A percentile compares a stretch with the other conserved stretches of the same genome.
These are phyloP conservation scores for Apamea sordens DNA, from an alignment of 2,888 invertebrate species.

Conservation along the genomic window DNA sequence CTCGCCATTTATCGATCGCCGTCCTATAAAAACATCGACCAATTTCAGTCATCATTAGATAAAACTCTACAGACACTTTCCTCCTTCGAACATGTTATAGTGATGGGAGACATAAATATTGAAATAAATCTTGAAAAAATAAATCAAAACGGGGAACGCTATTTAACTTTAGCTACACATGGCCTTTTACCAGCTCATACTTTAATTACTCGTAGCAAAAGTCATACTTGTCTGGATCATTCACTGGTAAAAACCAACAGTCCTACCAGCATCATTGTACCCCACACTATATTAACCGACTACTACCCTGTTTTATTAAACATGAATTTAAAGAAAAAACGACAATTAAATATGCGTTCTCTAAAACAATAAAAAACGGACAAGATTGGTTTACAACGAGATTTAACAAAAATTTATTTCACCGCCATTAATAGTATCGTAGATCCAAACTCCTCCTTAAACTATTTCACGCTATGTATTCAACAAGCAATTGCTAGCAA, in stretches of 20 bases:
- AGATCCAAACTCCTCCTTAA: no score
- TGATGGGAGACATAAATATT: not conserved
- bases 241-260: not conserved
- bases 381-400: no score
- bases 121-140: not conserved
- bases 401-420: no score
- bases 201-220: not conserved
- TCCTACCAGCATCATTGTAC: not conserved
- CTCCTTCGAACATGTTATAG: not conserved
- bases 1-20: not conserved
- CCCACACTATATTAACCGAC: not conserved
- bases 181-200: not conserved
- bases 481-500: no score
- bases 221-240: not conserved
- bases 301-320: not conserved
- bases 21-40: not conserved
- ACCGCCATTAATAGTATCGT: no score
- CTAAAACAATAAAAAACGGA: no score
- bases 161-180: not conserved
- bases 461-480: no score
- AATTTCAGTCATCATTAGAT: not conserved
- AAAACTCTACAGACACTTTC: not conserved
- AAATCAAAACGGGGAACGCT: not conserved
- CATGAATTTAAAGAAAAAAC: no score
- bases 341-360: no score